Evolutionary conservation across 2,888 invertebrate species (phyloP).

Genomic region (Eudasyphora cyanicolor): DNA sequence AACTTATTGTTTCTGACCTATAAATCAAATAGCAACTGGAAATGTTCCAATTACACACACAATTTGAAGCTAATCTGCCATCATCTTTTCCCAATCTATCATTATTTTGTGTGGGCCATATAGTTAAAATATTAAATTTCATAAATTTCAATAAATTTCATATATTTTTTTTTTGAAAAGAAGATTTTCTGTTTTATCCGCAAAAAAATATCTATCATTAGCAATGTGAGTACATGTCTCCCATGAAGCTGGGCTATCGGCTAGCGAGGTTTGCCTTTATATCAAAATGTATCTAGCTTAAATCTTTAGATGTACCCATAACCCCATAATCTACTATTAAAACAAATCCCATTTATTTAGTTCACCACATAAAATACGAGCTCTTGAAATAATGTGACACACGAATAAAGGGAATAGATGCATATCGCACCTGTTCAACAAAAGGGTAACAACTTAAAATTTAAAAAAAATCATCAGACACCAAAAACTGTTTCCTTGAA

Average conservation of each 20-base stretch:
- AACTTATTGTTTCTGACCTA: no score
- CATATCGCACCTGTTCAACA: no score
- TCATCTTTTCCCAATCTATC: not conserved
- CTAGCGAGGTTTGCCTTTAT: not conserved
- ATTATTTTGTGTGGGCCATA: not conserved
- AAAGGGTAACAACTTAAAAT: no score
- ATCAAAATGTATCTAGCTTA: constrained; percentile 22
- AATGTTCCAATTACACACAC: not conserved
- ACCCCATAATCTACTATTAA: constrained; percentile 33
- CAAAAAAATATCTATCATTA: not conserved
- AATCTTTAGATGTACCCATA: constrained; percentile 5
- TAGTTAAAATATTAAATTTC: not conserved
- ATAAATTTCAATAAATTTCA: no score
- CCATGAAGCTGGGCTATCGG: not conserved
- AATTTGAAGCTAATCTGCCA: not conserved
- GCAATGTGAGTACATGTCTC: not conserved
- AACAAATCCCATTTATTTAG: constrained; percentile 39
- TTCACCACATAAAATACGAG: constrained; percentile 37
- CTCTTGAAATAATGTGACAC: constrained; percentile 53
- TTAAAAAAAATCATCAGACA: no score
- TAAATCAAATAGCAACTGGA: no score
- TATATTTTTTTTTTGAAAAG: no score
- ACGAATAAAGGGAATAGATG: constrained; percentile 37
- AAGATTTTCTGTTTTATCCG: not conserved
- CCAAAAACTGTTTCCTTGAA: no score